Base-by-base conservation (phyloP, 2,888 invertebrate species). In the Meiosimyza platycephala region DNA sequence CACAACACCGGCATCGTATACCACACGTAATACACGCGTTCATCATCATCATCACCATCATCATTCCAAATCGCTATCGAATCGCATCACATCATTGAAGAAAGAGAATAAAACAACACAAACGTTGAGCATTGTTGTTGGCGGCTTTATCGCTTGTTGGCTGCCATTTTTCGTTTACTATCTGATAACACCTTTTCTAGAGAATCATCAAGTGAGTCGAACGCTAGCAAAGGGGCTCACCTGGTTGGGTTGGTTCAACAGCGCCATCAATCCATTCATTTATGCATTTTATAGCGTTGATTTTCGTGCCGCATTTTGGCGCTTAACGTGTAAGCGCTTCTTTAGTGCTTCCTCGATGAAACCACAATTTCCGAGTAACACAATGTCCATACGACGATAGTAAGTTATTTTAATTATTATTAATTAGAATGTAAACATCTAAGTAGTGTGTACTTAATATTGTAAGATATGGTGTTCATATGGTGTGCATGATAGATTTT, bases 191-290 rank as follows among this genome's bases (percentile, higher is more conserved):
- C 95, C 95, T 6, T 95, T 95, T 81, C 90, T 95, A 70, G 90
- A 91, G 0, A 88, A 87, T 71, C 88, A 89, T 68, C 90, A 91
- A 78, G 90, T 92, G 4, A 90, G 90, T 74, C 89, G 89, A 0
- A 89, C 91, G 6, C 85, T 95, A 68, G 92, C 94, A 91, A 92
- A 92, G 63, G 91, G 93, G 70, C 87, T 95, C 69, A 95, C 95
- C 1, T 96, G 95, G 95, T 88, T 96, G 55, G 96, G 95, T 0
- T 96, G 95, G 95, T 93, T 95, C 80, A 96, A 95, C 84, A 95
- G 95, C 0, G 95, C 95, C 6, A 94, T 96, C 76, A 96, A 96
- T 88, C 95, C 95, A 0, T 95, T 95, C 84, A 96, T 96, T 80
- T 96, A 95, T 82, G 95, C 95, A 22, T 95, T 95, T 83, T 95